phyloP scores from a whole-genome alignment of 2,797 vertebrate genomes.

The Psittacula derbiana region DNA sequence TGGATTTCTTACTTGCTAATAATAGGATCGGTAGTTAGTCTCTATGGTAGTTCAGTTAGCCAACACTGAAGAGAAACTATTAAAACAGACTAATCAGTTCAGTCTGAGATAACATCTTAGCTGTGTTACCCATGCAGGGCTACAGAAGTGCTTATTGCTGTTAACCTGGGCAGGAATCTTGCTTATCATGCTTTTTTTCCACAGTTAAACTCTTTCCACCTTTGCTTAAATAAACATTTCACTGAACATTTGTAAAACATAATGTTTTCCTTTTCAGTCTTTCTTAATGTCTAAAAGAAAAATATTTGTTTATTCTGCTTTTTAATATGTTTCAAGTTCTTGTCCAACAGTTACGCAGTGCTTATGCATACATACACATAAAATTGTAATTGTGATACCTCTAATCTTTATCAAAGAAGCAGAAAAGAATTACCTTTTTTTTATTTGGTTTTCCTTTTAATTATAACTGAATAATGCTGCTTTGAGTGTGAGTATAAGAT shows the following conservation, averaged over 20 bases:
- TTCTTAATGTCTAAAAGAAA: not conserved
- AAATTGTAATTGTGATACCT: not conserved
- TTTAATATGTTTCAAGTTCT: not conserved
- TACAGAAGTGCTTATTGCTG: not conserved
- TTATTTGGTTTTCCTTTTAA: not conserved
- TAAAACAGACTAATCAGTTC: not conserved
- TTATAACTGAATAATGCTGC: not conserved
- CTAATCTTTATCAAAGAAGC: not conserved
- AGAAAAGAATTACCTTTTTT: not conserved
- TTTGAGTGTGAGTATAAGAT: not conserved
- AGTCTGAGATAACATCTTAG: not conserved
- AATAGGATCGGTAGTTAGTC: not conserved
- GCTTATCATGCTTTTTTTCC: not conserved
- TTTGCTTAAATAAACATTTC: not conserved
- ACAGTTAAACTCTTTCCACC: not conserved
- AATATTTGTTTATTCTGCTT: not conserved
- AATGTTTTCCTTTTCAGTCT: not conserved
- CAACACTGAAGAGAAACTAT: not conserved
- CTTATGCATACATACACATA: not conserved
- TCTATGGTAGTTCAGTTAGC: not conserved
- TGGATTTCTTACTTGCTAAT: not conserved
- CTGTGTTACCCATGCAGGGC: not conserved
- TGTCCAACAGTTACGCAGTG: accelerated
- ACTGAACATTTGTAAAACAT: not conserved
- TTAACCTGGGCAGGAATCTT: not conserved